Conservation (phyloP, 2,113 vertebrate genomes). For the Aldabrachelys gigantea region DNA sequence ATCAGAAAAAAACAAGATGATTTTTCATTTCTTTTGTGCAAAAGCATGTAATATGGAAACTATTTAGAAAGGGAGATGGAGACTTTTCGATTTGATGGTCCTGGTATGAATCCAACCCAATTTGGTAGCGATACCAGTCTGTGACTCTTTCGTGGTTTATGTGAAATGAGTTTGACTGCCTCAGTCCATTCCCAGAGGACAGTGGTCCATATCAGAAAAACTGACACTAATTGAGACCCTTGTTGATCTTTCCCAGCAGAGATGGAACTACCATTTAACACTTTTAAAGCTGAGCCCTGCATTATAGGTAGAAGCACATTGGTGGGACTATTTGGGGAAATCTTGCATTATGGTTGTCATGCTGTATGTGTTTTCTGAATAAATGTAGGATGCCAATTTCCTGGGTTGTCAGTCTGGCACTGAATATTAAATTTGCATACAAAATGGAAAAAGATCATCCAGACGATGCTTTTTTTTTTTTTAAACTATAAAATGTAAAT, state of each 20-base stretch:
- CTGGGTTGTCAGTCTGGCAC: not conserved
- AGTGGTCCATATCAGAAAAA: not conserved
- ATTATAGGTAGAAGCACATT: not conserved
- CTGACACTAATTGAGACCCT: not conserved
- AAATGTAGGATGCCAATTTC: not conserved
- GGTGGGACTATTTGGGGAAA: not conserved
- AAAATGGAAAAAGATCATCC: not conserved
- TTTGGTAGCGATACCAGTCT: not conserved
- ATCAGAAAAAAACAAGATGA: not conserved
- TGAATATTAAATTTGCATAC: not conserved
- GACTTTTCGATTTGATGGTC: slow-evolving; percentile 2
- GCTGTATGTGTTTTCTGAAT: not conserved
- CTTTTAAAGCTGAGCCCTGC: accelerated
- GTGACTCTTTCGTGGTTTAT: not conserved
- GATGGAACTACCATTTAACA: not conserved
- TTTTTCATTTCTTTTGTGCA: not conserved
- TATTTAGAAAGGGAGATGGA: not conserved
- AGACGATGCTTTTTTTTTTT: not conserved
- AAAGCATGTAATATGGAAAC: not conserved
- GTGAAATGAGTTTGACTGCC: not conserved
- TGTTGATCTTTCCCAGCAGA: not conserved
- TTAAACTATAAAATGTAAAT: accelerated
- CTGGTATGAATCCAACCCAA: not conserved
- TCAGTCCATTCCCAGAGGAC: not conserved
- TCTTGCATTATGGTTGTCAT: not conserved